A percentile compares a stretch with the other conserved stretches of the same genome.
These are phyloP conservation scores for Simalia tracyae DNA, from an alignment of 2,797 vertebrate genomes.

Conservation along the genomic window DNA sequence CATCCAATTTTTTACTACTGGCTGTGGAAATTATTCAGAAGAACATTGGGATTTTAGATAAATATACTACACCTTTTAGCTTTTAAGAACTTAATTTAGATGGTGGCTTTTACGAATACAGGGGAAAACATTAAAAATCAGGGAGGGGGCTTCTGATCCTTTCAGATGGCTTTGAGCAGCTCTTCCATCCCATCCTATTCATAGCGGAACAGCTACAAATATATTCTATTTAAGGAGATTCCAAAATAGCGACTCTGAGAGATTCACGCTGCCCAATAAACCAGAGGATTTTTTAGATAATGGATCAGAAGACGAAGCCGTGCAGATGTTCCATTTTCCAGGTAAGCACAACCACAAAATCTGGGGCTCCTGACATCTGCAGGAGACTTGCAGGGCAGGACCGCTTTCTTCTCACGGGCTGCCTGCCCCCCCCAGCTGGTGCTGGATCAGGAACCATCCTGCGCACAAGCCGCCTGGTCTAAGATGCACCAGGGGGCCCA, in stretches of 20 bases:
- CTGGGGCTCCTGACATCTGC: background rate
- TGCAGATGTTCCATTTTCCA: background rate
- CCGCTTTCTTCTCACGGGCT: background rate
- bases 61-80: background rate
- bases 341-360: background rate
- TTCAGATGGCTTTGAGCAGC: background rate
- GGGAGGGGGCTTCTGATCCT: background rate
- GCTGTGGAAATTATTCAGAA: background rate
- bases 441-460: background rate
- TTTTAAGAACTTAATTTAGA: background rate
- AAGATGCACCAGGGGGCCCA: background rate
- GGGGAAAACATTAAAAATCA: background rate
- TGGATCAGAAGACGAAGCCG: background rate
- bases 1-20: background rate
- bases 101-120: background rate
- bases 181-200: background rate
- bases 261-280: background rate
- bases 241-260: background rate
- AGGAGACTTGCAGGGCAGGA: too few species aligned
- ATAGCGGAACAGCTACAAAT: background rate
- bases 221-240: background rate
- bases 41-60: background rate
- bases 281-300: background rate
- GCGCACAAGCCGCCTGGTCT: background rate
- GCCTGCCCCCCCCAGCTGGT: background rate